These are phyloP conservation scores for Macrobrachium rosenbergii DNA, from an alignment of 1,140 invertebrate genomes.

Conservation along the genomic window DNA sequence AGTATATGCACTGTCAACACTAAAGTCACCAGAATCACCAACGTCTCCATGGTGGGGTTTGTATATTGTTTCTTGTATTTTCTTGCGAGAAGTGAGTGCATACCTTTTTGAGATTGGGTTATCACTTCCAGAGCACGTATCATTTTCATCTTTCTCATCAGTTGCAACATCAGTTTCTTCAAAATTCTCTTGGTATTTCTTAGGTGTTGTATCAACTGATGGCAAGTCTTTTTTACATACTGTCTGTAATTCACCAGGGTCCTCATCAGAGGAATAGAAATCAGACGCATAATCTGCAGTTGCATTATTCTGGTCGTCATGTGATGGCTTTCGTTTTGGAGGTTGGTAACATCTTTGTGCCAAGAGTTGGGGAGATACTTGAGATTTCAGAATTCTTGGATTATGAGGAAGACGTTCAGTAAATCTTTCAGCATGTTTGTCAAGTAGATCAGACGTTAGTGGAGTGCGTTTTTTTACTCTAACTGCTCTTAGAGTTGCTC, in stretches of 20 bases:
- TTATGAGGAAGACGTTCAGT: conserved; percentile 38
- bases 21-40: conserved; percentile 48
- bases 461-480: conserved; percentile 38
- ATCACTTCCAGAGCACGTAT: conserved; percentile 41
- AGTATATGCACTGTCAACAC: conserved; percentile 54
- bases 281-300: conserved; percentile 24
- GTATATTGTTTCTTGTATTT: no score
- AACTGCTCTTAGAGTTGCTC: conserved; percentile 39
- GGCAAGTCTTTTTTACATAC: not conserved
- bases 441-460: conserved; percentile 20
- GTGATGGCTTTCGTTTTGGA: conserved; percentile 32
- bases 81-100: no score
- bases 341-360: conserved; percentile 44
- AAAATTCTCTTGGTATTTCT: conserved; percentile 5
- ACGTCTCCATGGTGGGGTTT: conserved; percentile 20
- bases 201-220: not conserved
- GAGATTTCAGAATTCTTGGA: conserved; percentile 50
- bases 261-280: conserved; percentile 49
- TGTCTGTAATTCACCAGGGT: not conserved
- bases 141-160: conserved; percentile 34
- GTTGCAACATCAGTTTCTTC: not conserved
- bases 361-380: conserved; percentile 32
- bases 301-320: not conserved
- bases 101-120: conserved; percentile 17
- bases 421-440: conserved; percentile 39